Base-by-base conservation (phyloP, 92 coral and sea anemone species). In the Epizoanthus illoricatus region DNA sequence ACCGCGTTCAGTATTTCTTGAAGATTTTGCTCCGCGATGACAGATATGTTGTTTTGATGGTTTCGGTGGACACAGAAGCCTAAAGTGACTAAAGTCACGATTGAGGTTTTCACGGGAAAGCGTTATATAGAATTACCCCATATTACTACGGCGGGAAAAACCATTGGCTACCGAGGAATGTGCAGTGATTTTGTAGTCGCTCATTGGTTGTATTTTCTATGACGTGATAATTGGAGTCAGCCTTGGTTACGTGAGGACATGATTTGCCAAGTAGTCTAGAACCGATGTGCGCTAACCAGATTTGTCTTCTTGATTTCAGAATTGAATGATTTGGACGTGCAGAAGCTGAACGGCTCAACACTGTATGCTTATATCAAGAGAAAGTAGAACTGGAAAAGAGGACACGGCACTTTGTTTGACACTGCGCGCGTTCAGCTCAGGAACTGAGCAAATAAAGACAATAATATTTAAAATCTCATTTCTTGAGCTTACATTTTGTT, bases 311-410 rank as follows among this genome's bases (percentile, higher is more conserved):
- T 63, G 9, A 42, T 63, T 78, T 78, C 70, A 78, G 82, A 78
- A 20, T 64, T 78, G 82, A 75, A 75, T 55, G 47, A 43, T 78
- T 69, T 78, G 19, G 82, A 78, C 43, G 23, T 78, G 23, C 82
- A 63, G 71, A 78, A 63, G 60, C 70, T 78, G 21, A 78, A 47
- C 13, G 82, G 82, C 64, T 78, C 82, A 6, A 78, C 82, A 19
- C 72, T 78, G 0, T 78, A 78, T 23, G 82, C 82, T 4, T 78
- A 78, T 23, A 64, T 78, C 71, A 78, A 78, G 82, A 78, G 49
- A 62, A 78, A 78, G 21, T 78, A 20, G 33, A 63, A 62, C 40
- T 56, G 80, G 23, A 28, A 24, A 33, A 18, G 81, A 8, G 2
- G 9, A 40, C 23, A 18, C 56, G 56, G 12, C 13, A 52, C 56